Conservation (phyloP, 2,797 vertebrate genomes). For the Neosilurus mollespiculum region DNA sequence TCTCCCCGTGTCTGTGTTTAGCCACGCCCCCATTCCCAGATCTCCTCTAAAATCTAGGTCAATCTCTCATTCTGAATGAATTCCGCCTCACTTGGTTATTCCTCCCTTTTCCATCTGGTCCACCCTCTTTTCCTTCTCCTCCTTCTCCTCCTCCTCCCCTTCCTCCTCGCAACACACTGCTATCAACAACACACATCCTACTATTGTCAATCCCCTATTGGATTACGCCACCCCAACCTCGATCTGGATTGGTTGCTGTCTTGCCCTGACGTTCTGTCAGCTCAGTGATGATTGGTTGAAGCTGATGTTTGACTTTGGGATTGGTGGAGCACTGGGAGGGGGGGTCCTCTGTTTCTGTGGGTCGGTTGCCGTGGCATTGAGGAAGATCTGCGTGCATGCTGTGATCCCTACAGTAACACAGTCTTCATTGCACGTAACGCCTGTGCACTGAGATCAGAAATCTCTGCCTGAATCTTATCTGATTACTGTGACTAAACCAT, state of each 20-base stretch:
- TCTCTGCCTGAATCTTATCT: background rate
- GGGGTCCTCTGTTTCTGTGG: slow-evolving; percentile 78
- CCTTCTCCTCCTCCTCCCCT: background rate
- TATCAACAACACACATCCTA: slow-evolving; percentile 71
- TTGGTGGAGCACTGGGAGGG: slow-evolving; percentile 71
- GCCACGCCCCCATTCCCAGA: slow-evolving; percentile 66
- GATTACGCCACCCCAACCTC: slow-evolving; percentile 60
- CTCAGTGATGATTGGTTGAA: slow-evolving; percentile 63
- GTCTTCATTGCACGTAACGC: slow-evolving; percentile 35
- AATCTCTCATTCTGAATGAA: slow-evolving; percentile 81
- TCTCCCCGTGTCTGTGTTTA: slow-evolving; percentile 68
- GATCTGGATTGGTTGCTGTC: slow-evolving; percentile 64
- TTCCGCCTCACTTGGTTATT: slow-evolving; percentile 71
- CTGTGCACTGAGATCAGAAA: background rate
- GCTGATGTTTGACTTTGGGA: slow-evolving; percentile 61
- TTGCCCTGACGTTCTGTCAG: slow-evolving; percentile 62
- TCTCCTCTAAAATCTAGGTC: slow-evolving; percentile 79
- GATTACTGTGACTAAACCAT: background rate
- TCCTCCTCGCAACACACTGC: slow-evolving; percentile 63
- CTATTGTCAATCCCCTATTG: slow-evolving; percentile 69
- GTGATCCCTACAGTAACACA: slow-evolving; percentile 72
- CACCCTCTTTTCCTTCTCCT: slow-evolving; percentile 49
- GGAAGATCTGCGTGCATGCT: slow-evolving; percentile 77
- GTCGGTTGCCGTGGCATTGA: slow-evolving; percentile 81
- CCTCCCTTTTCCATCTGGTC: slow-evolving; percentile 58